A percentile compares a stretch with the other conserved stretches of the same genome.
Conservation (phyloP, 2,888 invertebrate genomes). For the Conops quadrifasciatus region DNA sequence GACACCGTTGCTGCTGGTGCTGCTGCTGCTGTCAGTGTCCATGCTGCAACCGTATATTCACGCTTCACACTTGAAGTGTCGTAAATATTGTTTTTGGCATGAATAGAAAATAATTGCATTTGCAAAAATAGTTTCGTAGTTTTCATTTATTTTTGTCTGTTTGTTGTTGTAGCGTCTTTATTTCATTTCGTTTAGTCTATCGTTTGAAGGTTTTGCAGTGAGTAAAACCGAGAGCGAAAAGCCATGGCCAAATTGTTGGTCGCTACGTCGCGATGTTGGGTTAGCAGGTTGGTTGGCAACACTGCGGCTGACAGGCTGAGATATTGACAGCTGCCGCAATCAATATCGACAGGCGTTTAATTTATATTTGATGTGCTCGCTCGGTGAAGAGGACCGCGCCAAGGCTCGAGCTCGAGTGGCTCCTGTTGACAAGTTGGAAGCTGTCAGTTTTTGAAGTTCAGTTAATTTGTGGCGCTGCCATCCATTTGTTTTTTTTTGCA, state of each 20-base stretch:
- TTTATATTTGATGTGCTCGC: conserved; percentile 44
- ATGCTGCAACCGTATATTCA: no score
- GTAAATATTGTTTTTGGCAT: conserved; percentile 37
- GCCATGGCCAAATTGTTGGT: no score
- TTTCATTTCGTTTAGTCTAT: conserved; percentile 14
- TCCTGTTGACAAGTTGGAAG: not conserved
- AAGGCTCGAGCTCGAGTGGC: not conserved
- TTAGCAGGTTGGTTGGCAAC: no score
- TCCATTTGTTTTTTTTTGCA: conserved; percentile 51
- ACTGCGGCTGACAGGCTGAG: conserved; percentile 24
- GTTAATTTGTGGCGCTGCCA: conserved; percentile 5
- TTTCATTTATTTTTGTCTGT: conserved; percentile 4
- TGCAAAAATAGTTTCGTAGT: conserved; percentile 37
- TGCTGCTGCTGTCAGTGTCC: no score
- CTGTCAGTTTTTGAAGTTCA: conserved; percentile 3
- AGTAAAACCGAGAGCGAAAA: no score
- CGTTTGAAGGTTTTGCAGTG: no score
- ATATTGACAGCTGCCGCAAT: conserved; percentile 50
- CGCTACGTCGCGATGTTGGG: no score
- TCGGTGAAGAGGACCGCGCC: not conserved
- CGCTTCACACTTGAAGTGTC: conserved; percentile 41
- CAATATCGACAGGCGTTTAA: conserved; percentile 52
- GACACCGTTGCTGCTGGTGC: conserved; percentile 42
- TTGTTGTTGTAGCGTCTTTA: not conserved
- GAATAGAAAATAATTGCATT: conserved; percentile 40